Conservation (phyloP, 2,888 invertebrate genomes). For the Bruchidius siliquastri region DNA sequence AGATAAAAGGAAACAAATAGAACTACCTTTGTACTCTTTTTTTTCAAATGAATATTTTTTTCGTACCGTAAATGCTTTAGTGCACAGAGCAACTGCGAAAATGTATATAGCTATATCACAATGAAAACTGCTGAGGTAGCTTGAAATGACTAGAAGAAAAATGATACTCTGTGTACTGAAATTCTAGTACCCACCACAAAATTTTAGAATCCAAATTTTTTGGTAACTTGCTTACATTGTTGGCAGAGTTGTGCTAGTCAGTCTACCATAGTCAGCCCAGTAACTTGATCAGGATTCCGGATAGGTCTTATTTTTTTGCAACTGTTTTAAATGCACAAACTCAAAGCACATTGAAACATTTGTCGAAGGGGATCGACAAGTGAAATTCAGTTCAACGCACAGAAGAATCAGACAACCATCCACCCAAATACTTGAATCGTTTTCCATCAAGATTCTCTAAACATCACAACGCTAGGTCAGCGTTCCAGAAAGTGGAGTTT, state of each 20-base stretch:
- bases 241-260: conserved; percentile 7
- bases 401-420: no score
- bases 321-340: no score
- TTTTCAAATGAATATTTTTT: conserved; percentile 12
- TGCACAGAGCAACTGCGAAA: conserved; percentile 6
- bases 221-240: conserved; percentile 3
- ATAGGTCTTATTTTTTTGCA: no score
- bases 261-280: background rate
- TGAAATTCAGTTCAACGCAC: no score
- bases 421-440: no score
- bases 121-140: conserved; percentile 28
- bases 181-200: conserved; percentile 19
- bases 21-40: conserved; percentile 8
- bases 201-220: conserved; percentile 7
- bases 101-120: conserved; percentile 22
- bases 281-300: background rate
- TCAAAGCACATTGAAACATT: no score
- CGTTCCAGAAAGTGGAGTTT: no score
- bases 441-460: no score
- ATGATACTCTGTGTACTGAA: conserved; percentile 17
- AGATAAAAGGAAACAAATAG: background rate
- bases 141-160: conserved; percentile 24
- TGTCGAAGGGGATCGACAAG: no score
- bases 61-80: conserved; percentile 6
- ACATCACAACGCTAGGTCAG: no score